Percentiles rank a stretch among this genome's conserved stretches.
Evolutionary conservation across 2,888 invertebrate species (phyloP).

Genomic region (Morpho achilles): DNA sequence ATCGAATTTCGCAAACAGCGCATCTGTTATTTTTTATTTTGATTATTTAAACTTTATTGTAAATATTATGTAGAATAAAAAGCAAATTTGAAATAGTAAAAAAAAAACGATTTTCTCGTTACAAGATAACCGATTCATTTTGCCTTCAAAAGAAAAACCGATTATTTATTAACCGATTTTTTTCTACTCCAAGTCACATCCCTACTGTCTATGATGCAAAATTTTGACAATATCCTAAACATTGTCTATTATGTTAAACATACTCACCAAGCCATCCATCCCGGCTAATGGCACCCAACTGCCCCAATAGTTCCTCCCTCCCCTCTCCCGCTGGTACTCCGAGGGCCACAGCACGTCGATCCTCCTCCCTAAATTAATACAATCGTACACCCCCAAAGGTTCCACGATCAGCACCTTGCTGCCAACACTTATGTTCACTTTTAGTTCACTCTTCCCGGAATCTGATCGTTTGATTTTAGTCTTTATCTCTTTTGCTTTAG

Average conservation of each 20-base stretch:
- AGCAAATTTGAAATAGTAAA: too few species aligned
- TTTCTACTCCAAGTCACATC: too few species aligned
- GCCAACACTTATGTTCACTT: constrained; percentile 62
- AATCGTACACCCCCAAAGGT: constrained; percentile 87
- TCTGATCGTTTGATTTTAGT: constrained; percentile 68
- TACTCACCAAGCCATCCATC: constrained; percentile 91
- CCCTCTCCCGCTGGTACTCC: constrained; percentile 90
- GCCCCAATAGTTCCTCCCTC: constrained; percentile 92
- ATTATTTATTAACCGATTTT: too few species aligned
- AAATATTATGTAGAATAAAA: too few species aligned
- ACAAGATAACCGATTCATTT: too few species aligned
- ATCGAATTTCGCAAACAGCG: too few species aligned
- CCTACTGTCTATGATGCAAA: too few species aligned
- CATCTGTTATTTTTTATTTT: too few species aligned
- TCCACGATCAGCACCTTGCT: constrained; percentile 70
- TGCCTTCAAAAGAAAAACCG: too few species aligned
- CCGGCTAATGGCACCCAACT: constrained; percentile 94
- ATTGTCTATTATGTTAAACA: background rate
- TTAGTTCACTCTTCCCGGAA: constrained; percentile 59
- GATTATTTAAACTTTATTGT: too few species aligned
- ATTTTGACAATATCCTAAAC: too few species aligned
- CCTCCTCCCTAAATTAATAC: constrained; percentile 92
- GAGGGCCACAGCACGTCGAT: constrained; percentile 98
- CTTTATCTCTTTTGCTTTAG: constrained; percentile 62
- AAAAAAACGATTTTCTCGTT: too few species aligned